phyloP scores from a whole-genome alignment of 2,888 invertebrate species.

The Rhingia rostrata region DNA sequence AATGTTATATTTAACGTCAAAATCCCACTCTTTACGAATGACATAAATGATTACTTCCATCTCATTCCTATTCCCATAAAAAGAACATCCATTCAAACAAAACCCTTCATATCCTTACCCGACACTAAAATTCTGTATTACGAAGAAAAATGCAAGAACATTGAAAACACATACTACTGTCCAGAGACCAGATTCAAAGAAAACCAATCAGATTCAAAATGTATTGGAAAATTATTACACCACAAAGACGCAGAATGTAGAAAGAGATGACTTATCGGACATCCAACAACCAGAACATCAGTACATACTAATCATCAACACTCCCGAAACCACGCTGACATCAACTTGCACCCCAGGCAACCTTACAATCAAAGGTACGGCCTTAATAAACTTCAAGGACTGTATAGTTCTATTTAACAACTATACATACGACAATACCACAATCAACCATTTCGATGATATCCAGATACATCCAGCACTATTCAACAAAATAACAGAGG shows the following conservation, averaged over 20 bases:
- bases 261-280: neutral
- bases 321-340: neutral
- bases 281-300: constrained; percentile 13
- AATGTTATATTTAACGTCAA: too few relatives aligned
- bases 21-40: constrained; percentile 11
- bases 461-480: constrained; percentile 1
- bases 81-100: constrained; percentile 4
- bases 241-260: constrained; percentile 8
- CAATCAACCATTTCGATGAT: neutral
- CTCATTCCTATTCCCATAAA: constrained; percentile 14
- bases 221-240: too few relatives aligned
- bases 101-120: constrained; percentile 9
- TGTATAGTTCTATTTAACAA: neutral
- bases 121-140: neutral
- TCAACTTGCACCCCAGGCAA: neutral
- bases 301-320: neutral
- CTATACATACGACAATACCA: neutral
- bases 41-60: constrained; percentile 7
- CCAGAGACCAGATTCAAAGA: constrained; percentile 1
- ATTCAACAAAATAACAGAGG: constrained; percentile 7
- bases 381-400: neutral
- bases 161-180: constrained; percentile 2
- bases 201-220: neutral
- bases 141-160: neutral
- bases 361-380: neutral